Conservation (phyloP, 2,797 vertebrate species). For the Poeciliopsis turneri region DNA sequence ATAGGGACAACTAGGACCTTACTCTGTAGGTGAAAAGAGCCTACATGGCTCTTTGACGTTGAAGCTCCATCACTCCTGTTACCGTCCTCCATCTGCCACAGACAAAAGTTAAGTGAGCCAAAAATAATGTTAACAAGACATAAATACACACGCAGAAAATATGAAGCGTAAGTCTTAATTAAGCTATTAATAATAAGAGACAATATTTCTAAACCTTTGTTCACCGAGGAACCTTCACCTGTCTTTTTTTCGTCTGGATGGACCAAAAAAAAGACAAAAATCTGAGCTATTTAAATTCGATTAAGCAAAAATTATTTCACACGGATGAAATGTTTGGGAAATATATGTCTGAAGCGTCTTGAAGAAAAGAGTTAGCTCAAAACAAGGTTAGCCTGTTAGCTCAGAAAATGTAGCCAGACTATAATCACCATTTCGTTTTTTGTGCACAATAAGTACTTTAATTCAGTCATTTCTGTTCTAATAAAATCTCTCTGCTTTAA, state of each 20-base stretch:
- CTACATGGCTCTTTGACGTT: constrained; percentile 74
- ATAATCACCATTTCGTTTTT: constrained; percentile 50
- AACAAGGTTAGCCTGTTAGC: too few relatives aligned
- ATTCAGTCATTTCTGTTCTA: constrained; percentile 9
- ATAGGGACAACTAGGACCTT: constrained; percentile 25
- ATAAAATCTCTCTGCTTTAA: not conserved
- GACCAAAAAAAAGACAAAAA: constrained; percentile 13
- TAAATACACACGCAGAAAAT: not conserved
- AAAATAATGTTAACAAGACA: not conserved
- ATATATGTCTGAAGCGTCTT: constrained; percentile 10
- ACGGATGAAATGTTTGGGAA: constrained; percentile 1
- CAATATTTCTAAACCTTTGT: not conserved
- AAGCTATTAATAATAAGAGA: not conserved
- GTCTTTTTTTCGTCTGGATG: not conserved
- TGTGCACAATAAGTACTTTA: constrained; percentile 28
- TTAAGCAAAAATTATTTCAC: not conserved
- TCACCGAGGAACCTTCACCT: constrained; percentile 6
- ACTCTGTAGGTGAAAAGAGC: constrained; percentile 81
- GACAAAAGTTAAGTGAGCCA: constrained; percentile 23
- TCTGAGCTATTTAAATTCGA: not conserved
- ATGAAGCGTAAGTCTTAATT: not conserved
- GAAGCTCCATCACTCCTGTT: constrained; percentile 76
- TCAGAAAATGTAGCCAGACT: constrained; percentile 44
- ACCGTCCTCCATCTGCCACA: constrained; percentile 73
- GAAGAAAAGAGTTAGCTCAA: constrained; percentile 1